Evolutionary conservation across 1,140 invertebrate genomes (phyloP).

Genomic region (Cotesia typhae): DNA sequence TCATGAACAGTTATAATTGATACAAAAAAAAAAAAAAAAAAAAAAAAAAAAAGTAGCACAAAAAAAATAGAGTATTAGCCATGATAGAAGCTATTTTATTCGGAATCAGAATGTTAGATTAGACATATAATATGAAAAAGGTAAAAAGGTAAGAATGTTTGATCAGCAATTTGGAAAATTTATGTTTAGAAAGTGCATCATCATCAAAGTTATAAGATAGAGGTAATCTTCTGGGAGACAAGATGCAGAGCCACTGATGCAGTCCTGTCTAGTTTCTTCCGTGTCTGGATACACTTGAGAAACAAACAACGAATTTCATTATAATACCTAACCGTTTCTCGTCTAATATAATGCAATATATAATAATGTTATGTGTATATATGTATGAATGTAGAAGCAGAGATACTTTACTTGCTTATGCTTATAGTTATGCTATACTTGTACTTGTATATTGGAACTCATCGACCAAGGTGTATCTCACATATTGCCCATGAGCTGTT

Average conservation of each 20-base stretch:
- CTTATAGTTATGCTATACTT: not conserved
- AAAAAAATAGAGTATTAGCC: not conserved
- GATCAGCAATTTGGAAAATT: constrained; percentile 23
- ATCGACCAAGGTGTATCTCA: constrained; percentile 14
- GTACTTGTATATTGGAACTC: not conserved
- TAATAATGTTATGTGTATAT: no score
- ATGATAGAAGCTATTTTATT: not conserved
- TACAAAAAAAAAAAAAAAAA: no score
- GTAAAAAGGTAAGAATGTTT: constrained; percentile 10
- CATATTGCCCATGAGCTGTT: constrained; percentile 40
- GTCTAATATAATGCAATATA: not conserved
- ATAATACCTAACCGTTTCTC: constrained; percentile 30
- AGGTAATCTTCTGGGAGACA: constrained; percentile 8
- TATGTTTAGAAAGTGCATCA: constrained; percentile 30
- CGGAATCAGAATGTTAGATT: not conserved
- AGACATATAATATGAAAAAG: constrained; percentile 22
- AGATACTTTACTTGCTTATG: no score
- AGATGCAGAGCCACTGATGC: constrained; percentile 11
- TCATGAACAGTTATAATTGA: no score
- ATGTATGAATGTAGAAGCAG: not conserved
- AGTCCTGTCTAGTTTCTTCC: constrained; percentile 13
- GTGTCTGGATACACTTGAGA: constrained; percentile 13
- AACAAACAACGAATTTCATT: constrained; percentile 25
- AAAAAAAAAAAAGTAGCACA: not conserved
- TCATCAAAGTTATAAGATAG: constrained; percentile 4